Conservation (phyloP, 2,113 vertebrate species). For the Dicaeum eximium region DNA sequence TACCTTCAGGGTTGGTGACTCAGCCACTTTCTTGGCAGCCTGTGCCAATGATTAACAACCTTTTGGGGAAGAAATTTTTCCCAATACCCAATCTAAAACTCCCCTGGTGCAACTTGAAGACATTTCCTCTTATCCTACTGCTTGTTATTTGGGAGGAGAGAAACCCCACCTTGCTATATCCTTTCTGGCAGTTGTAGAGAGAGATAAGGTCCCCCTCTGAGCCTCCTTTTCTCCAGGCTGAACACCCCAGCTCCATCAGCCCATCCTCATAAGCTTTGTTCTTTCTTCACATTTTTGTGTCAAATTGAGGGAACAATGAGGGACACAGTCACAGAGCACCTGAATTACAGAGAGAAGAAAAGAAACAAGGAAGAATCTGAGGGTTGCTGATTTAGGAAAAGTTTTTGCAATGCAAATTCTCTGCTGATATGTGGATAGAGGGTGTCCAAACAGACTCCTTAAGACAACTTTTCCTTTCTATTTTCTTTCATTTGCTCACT, state of each 20-base stretch:
- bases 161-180: neutral
- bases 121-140: accelerated
- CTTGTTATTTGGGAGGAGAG: neutral
- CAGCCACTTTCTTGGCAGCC: neutral
- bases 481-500: neutral
- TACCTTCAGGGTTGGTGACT: neutral
- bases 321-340: neutral
- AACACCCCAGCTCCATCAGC: neutral
- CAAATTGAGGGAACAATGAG: neutral
- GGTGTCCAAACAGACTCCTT: neutral
- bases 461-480: neutral
- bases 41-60: neutral
- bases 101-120: neutral
- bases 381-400: neutral
- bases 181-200: neutral
- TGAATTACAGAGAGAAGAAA: neutral
- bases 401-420: neutral
- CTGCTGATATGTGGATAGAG: neutral
- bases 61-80: neutral
- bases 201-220: neutral
- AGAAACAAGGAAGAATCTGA: neutral
- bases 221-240: neutral
- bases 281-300: neutral
- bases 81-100: neutral
- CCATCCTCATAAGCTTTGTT: accelerated